Evolutionary conservation across 2,113 vertebrate species (phyloP), one percentile per base, ranked within the genome.

Genomic region (Cynoglossus semilaevis): DNA sequence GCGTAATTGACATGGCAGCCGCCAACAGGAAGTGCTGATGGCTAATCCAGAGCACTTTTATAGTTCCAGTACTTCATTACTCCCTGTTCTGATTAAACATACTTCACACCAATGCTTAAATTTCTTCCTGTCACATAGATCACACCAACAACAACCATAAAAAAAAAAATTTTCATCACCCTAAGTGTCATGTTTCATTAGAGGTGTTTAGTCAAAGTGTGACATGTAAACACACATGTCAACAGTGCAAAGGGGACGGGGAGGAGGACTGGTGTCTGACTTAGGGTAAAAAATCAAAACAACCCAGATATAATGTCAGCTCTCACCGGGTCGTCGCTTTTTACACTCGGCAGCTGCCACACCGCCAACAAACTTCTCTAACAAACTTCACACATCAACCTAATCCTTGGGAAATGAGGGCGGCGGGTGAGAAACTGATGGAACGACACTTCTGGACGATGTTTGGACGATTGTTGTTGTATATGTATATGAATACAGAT

Each of bases 251-350:
- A 29, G 22, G 54, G 55, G 50, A 43, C 16, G 9, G 1, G 11
- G 42, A 42, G 65, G 59, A 65, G 36, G 60, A 61, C 41, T 67
- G 51, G n/a, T n/a, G n/a, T n/a, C n/a, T n/a, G n/a, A n/a, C n/a
- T n/a, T n/a, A n/a, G n/a, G n/a, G n/a, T n/a, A n/a, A n/a, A n/a
- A n/a, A n/a, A n/a, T n/a, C n/a, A n/a, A n/a, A n/a, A n/a, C n/a
- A n/a, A n/a, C n/a, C n/a, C n/a, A n/a, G n/a, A n/a, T n/a, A 22
- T 75, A 60, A 77, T 74, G 59, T 83, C 64, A 50, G 42, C 51
- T 70, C 69, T 71, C 77, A 58, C 46, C 62, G 14, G 72, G 72
- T 78, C 62, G 63, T 51, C 57, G 16, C 63, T 68, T 54, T 36
- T 69, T n/a, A n/a, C n/a, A n/a, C n/a, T n/a, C n/a, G n/a, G n/a